Conservation (phyloP, 2,888 invertebrate genomes). For the Drosophila neonasuta region DNA sequence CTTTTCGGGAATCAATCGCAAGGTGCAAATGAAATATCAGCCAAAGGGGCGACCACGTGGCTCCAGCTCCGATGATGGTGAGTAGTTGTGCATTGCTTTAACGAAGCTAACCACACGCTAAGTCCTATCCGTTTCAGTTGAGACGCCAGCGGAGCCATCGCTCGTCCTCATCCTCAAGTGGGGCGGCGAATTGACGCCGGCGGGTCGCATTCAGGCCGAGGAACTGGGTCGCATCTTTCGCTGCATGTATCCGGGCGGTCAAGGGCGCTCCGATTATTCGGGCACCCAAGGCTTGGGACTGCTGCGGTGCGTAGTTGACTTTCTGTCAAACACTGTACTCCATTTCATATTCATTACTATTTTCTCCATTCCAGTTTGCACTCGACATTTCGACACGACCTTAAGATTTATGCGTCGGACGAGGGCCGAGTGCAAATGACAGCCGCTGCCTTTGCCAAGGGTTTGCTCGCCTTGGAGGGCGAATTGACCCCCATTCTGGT, state of each 20-base stretch:
- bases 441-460: slow-evolving; percentile 99
- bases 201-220: slow-evolving; percentile 98
- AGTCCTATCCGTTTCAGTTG: slow-evolving; percentile 82
- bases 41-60: slow-evolving; percentile 95
- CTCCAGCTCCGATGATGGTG: slow-evolving; percentile 97
- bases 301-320: slow-evolving; percentile 83
- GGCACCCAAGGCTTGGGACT: slow-evolving; percentile 98
- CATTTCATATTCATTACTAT: too few species aligned
- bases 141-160: slow-evolving; percentile 94
- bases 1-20: slow-evolving; percentile 99
- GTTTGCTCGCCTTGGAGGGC: slow-evolving; percentile 97
- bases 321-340: too few species aligned
- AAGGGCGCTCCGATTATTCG: slow-evolving; percentile 94
- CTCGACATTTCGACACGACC: slow-evolving; percentile 98
- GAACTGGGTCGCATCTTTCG: slow-evolving; percentile 98
- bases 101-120: slow-evolving; percentile 49
- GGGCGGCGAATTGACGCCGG: slow-evolving; percentile 99
- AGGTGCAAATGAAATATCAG: slow-evolving; percentile 99
- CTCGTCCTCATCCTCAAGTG: slow-evolving; percentile 98
- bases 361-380: slow-evolving; percentile 85
- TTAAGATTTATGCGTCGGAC: slow-evolving; percentile 99
- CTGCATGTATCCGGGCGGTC: slow-evolving; percentile 99
- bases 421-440: slow-evolving; percentile 99
- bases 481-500: slow-evolving; percentile 99
- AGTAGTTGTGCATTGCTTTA: slow-evolving; percentile 28